These are phyloP conservation scores for Nudaria mundana DNA, from an alignment of 2,888 invertebrate genomes.

Conservation along the genomic window DNA sequence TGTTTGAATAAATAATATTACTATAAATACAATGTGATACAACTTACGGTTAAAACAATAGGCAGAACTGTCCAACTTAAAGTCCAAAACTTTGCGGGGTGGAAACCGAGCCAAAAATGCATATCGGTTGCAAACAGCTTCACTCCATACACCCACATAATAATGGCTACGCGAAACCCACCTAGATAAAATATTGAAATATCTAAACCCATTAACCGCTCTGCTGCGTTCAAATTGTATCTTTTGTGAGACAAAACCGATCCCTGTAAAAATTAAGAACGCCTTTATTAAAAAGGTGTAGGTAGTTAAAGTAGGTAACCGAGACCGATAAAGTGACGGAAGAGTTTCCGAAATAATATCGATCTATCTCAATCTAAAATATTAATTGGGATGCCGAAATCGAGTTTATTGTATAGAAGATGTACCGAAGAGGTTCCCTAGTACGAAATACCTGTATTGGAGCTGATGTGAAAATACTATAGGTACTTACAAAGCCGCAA, in stretches of 20 bases:
- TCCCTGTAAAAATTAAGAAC: no score
- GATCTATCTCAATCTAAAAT: no score
- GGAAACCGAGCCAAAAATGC: slow-evolving; percentile 64
- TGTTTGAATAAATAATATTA: background rate
- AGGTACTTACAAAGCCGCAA: no score
- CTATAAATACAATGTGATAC: background rate
- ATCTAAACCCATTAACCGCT: slow-evolving; percentile 37
- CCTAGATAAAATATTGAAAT: slow-evolving; percentile 48
- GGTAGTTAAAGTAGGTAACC: no score
- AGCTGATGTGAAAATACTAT: no score
- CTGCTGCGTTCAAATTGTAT: slow-evolving; percentile 15
- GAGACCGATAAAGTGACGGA: no score
- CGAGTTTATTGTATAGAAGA: no score
- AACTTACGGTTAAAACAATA: slow-evolving; percentile 48
- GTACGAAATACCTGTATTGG: no score
- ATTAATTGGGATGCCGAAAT: no score
- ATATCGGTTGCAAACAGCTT: slow-evolving; percentile 56
- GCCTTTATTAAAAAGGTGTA: no score
- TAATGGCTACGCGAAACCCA: slow-evolving; percentile 46
- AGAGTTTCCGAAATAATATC: no score
- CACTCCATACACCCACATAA: slow-evolving; percentile 66
- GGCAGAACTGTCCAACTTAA: slow-evolving; percentile 52
- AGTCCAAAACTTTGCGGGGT: slow-evolving; percentile 60
- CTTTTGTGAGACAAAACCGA: slow-evolving; percentile 10
- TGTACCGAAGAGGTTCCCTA: no score